These are phyloP conservation scores for Scaptomyza polygonia DNA, from an alignment of 2,888 invertebrate species.

Conservation along the genomic window DNA sequence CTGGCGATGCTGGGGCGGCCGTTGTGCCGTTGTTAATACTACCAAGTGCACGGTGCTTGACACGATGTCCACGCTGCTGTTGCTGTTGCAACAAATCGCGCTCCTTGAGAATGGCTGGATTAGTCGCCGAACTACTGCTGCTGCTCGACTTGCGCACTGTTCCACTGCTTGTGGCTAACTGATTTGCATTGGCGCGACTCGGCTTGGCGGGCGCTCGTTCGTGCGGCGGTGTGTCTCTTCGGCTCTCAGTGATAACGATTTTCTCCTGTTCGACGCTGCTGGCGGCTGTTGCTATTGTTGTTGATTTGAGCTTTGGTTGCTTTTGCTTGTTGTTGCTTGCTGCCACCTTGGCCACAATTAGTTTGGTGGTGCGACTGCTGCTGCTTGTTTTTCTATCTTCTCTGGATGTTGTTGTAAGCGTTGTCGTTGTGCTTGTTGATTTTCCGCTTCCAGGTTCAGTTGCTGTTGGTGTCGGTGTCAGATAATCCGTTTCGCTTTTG, in stretches of 20 bases:
- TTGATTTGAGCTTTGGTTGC: conserved; percentile 16
- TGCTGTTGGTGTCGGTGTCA: conserved; percentile 56
- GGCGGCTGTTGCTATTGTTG: background rate
- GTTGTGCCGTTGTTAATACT: conserved; percentile 50
- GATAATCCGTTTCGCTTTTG: conserved; percentile 73
- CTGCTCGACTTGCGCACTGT: conserved; percentile 58
- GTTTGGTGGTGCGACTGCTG: conserved; percentile 66
- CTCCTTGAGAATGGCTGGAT: conserved; percentile 54
- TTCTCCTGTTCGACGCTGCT: conserved; percentile 55
- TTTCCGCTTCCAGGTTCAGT: conserved; percentile 16
- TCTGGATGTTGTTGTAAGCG: conserved; percentile 39
- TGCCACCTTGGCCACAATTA: conserved; percentile 72
- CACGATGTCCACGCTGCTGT: conserved; percentile 81
- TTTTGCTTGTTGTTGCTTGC: conserved; percentile 48
- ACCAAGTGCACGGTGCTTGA: conserved; percentile 54
- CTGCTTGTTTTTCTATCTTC: conserved; percentile 43
- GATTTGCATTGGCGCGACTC: conserved; percentile 64
- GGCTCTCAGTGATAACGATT: conserved; percentile 82
- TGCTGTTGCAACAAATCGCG: conserved; percentile 66
- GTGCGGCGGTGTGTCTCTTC: conserved; percentile 82
- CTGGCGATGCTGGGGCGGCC: conserved; percentile 34
- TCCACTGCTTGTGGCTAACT: conserved; percentile 61
- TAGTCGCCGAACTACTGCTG: conserved; percentile 26
- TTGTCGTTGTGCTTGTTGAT: conserved; percentile 38
- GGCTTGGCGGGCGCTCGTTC: conserved; percentile 83